Base-by-base conservation (phyloP, 1,140 invertebrate genomes). In the Rhagoletis pomonella region DNA sequence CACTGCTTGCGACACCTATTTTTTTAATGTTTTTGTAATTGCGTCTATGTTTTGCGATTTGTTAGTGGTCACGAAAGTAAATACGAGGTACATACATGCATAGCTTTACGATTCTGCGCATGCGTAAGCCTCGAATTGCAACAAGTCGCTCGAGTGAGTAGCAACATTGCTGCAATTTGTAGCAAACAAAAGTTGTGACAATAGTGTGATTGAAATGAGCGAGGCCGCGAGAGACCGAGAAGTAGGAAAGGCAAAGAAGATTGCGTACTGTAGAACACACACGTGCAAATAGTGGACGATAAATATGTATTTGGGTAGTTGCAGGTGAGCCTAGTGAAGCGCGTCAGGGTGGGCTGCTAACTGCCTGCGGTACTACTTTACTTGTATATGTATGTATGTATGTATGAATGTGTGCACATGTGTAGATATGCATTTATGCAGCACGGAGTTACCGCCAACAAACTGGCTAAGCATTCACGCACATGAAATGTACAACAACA, bases 101-200 rank as follows among this genome's bases (percentile, higher is more conserved):
- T 29, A 29, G 5, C 19, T 19, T 62, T 62, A 5, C 5, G 73
- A n/a, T 55, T 50, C 9, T 55, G 19, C 50, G 73, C 73, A 55
- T 81, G 73, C 73, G 73, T 81, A 81, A 73, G 73, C 73, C 7
- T 81, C n/a, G 73, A 55, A 77, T 77, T 77, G 69, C 69, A 77
- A 77, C 69, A 77, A 77, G 69, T 77, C 50, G 69, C 69, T 17
- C 12, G n/a, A 29, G 47, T 81, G 73, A 44, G 73, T 10, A 77
- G 42, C 47, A 55, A 55, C 73, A 81, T 44, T 81, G 47, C 73
- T 4, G 47, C 73, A 81, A 81, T 81, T 81, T 81, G 73, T 81
- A 81, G 17, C 0, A 14, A 55, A 81, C 50, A 81, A 81, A n/a
- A 55, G 10, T 10, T 0, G 50, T n/a, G 47, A 81, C 47, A 55